Base-by-base conservation (phyloP, 2,797 vertebrate genomes). In the Xyrichtys novacula region DNA sequence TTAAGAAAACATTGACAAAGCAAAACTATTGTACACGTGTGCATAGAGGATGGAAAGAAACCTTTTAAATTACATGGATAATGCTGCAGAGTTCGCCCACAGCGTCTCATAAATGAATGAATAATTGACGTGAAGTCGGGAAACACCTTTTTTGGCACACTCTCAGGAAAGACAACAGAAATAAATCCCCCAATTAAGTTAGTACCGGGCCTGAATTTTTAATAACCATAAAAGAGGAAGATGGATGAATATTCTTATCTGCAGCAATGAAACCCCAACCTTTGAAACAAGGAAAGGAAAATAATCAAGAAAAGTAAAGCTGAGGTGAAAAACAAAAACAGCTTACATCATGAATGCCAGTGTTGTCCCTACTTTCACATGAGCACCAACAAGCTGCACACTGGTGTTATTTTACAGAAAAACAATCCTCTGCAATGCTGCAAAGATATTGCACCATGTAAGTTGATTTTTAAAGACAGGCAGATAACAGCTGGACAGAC, bases 131-230 rank as follows among this genome's bases (percentile, higher is more conserved):
- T 25, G 36, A 55, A 40, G 22, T 5, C 8, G 14, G 10, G 28
- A 65, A 25, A 52, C 14, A 22, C n/a, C 29, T 16, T 36, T 46
- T 76, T 57, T 47, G 43, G 11, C 17, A 44, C 16, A 50, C 14
- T 25, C 22, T 40, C 16, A 59, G 7, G 16, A 47, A 46, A 40
- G 16, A 59, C 3, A 4, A 23, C 28, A 47, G 23, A 26, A 15
- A 28, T 36, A 26, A 15, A 28, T 36, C 40, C 34, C 6, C 65
- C 42, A 76, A 20, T 65, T 38, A 63, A 36, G 65, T 32, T 38
- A 48, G 10, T 39, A 12, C 14, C 23, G 5, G n/a, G 17, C 36
- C 23, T 43, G 32, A 12, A 1, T 22, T 75, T 53, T 53, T 48
- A 46, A 50, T 29, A 22, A 4, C 2, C 42, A 54, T 17, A 46